A percentile compares a stretch with the other conserved stretches of the same genome.
Conservation (phyloP, 2,797 vertebrate genomes). For the Tokudaia muenninki region DNA sequence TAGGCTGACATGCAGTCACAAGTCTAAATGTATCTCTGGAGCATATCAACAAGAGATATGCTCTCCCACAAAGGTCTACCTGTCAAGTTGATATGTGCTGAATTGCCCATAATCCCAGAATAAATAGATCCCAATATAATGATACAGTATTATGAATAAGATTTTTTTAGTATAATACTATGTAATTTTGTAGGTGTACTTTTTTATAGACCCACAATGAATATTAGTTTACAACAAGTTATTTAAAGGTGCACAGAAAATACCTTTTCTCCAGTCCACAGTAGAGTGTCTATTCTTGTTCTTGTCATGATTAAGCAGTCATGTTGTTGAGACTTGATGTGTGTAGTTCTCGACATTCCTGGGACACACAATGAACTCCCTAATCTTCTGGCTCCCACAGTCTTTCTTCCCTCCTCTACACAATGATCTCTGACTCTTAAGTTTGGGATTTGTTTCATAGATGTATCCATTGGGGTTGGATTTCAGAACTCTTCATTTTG, state of each 20-base stretch:
- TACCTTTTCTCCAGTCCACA: not conserved
- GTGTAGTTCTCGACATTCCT: not conserved
- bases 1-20: not conserved
- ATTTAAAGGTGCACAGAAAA: not conserved
- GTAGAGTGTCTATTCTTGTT: not conserved
- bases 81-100: not conserved
- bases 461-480: not conserved
- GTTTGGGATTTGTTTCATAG: too few relatives aligned
- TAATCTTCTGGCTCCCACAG: not conserved
- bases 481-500: not conserved
- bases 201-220: not conserved
- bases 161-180: not conserved
- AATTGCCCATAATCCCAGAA: not conserved
- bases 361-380: not conserved
- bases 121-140: not conserved
- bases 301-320: not conserved
- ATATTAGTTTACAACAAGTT: not conserved
- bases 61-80: not conserved
- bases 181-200: not conserved
- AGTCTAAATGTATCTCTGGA: not conserved
- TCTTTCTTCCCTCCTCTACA: not conserved
- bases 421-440: not conserved
- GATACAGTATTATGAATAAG: not conserved
- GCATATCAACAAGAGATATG: not conserved
- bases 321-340: not conserved